phyloP scores from a whole-genome alignment of 2,888 invertebrate species.

The Orgyia antiqua region DNA sequence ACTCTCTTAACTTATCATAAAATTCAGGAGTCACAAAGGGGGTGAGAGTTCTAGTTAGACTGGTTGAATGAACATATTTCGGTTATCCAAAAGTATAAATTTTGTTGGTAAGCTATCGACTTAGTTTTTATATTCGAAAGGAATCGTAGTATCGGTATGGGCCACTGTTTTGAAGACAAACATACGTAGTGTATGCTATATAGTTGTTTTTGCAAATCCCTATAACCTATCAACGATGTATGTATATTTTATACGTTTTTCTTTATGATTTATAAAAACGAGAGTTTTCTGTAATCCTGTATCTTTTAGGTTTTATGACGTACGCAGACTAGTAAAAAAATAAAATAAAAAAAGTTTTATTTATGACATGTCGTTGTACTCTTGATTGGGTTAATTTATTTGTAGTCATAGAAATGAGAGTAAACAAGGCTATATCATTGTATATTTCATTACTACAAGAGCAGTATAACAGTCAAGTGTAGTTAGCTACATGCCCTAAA shows the following conservation, averaged over 20 bases:
- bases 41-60: conserved; percentile 25
- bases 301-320: conserved; percentile 5
- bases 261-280: conserved; percentile 25
- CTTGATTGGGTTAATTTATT: conserved; percentile 5
- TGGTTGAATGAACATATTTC: conserved; percentile 64
- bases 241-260: conserved; percentile 23
- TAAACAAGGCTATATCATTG: too few species aligned
- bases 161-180: conserved; percentile 72
- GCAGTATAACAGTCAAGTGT: too few species aligned
- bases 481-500: too few species aligned
- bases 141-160: conserved; percentile 66
- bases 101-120: conserved; percentile 75
- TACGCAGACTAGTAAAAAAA: conserved; percentile 7
- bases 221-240: conserved; percentile 13
- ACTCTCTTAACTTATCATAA: too few species aligned
- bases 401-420: background rate
- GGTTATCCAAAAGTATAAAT: conserved; percentile 78
- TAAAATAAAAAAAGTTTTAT: conserved; percentile 8
- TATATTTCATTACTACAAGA: too few species aligned
- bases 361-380: background rate
- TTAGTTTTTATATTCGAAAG: conserved; percentile 74
- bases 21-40: too few species aligned
- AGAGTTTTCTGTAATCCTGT: conserved; percentile 14
- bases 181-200: conserved; percentile 37
- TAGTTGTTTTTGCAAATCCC: conserved; percentile 19